Evolutionary conservation across 1,140 invertebrate species (phyloP).

Genomic region (Bactericera cockerelli): DNA sequence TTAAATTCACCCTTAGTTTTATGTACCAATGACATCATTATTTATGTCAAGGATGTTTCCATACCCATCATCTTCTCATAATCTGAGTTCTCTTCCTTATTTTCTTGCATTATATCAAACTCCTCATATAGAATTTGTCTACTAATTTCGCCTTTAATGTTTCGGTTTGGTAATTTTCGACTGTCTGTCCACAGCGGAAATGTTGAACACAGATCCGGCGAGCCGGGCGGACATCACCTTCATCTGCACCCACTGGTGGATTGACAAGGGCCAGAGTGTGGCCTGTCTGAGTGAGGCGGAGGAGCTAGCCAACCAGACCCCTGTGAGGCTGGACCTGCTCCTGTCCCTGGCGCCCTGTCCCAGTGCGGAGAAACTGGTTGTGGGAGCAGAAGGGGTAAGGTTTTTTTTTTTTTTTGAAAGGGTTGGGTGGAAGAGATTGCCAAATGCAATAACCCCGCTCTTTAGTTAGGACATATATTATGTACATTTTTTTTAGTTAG

Average conservation of each 20-base stretch:
- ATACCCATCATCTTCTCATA: no score
- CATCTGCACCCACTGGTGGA: constrained; percentile 87
- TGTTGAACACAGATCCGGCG: constrained; percentile 81
- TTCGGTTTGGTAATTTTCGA: background rate
- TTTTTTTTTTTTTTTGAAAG: background rate
- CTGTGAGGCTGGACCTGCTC: constrained; percentile 73
- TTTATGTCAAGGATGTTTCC: no score
- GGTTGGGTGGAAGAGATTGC: no score
- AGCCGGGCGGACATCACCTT: constrained; percentile 82
- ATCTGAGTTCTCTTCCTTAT: no score
- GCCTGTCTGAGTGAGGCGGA: constrained; percentile 75
- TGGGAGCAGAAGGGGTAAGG: constrained; percentile 34
- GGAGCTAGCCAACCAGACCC: constrained; percentile 74
- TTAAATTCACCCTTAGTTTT: no score
- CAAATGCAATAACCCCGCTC: no score
- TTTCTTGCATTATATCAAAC: no score
- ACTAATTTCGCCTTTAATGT: background rate
- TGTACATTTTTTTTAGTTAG: no score
- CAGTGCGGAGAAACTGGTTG: constrained; percentile 47
- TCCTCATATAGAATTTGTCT: no score
- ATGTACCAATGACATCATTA: no score
- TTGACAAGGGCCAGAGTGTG: constrained; percentile 67
- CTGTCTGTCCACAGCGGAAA: constrained; percentile 42
- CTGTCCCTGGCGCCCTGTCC: constrained; percentile 61
- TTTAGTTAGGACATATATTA: no score